Percentiles rank a stretch among this genome's conserved stretches.
These are phyloP conservation scores for Halcyon leucocephala DNA, from an alignment of 2,797 vertebrate genomes.

Conservation along the genomic window DNA sequence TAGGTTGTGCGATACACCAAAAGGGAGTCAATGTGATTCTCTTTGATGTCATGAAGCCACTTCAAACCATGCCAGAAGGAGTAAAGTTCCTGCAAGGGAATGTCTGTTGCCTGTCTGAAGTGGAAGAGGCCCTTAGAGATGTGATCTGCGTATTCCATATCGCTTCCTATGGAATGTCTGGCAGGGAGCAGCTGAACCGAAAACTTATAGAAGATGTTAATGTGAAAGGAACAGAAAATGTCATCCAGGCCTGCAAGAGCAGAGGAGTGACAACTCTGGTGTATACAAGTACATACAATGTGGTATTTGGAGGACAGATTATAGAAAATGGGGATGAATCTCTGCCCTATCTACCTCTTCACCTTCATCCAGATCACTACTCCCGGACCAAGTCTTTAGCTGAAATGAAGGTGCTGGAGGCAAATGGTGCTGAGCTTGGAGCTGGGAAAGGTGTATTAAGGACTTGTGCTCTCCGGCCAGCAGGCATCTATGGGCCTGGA, in stretches of 20 bases:
- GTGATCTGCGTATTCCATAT: conserved; percentile 90
- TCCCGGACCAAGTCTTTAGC: conserved; percentile 93
- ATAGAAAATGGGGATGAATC: conserved; percentile 92
- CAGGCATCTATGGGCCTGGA: conserved; percentile 95
- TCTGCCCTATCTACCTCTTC: conserved; percentile 92
- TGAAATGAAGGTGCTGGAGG: conserved; percentile 90
- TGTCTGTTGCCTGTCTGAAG: conserved; percentile 79
- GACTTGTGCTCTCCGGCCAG: conserved; percentile 91
- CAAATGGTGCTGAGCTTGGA: conserved; percentile 78
- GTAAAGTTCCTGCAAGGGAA: conserved; percentile 86
- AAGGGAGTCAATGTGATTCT: conserved; percentile 84
- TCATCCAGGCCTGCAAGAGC: conserved; percentile 85
- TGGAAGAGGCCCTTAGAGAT: conserved; percentile 80
- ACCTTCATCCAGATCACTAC: conserved; percentile 94
- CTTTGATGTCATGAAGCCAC: conserved; percentile 85
- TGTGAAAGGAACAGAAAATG: conserved; percentile 87
- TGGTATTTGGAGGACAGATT: conserved; percentile 92
- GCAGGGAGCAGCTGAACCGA: conserved; percentile 90
- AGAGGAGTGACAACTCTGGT: conserved; percentile 84
- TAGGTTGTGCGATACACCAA: conserved; percentile 85
- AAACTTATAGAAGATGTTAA: conserved; percentile 89
- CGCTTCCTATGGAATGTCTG: conserved; percentile 96
- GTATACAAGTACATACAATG: conserved; percentile 96
- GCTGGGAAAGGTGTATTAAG: conserved; percentile 74
- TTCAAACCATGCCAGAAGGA: conserved; percentile 79